phyloP scores from a whole-genome alignment of 2,113 vertebrate genomes.

The Suricata suricatta region DNA sequence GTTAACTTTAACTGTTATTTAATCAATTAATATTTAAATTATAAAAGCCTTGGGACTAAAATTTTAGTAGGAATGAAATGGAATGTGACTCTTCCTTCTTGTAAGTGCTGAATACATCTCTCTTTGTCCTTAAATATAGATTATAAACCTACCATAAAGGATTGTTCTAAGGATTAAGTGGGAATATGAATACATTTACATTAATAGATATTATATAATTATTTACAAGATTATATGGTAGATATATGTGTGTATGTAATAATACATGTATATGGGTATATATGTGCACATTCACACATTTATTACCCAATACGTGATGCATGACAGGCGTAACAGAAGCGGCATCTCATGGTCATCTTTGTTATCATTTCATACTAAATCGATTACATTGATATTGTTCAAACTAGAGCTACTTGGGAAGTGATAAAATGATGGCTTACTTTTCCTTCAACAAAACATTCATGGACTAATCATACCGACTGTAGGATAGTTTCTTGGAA shows the following conservation, averaged over 20 bases:
- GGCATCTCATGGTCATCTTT: not conserved
- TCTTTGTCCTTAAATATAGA: constrained; percentile 1
- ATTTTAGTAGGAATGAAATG: not conserved
- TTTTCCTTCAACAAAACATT: not conserved
- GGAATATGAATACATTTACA: not conserved
- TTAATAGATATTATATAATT: not conserved
- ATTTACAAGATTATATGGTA: not conserved
- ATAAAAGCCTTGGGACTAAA: not conserved
- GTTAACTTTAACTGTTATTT: not conserved
- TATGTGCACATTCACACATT: not conserved
- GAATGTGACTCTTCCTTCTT: not conserved
- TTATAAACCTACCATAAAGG: not conserved
- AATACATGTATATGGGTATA: not conserved
- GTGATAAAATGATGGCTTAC: not conserved
- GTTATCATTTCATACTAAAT: not conserved
- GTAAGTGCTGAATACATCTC: not conserved
- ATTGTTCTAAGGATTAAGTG: not conserved
- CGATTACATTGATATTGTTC: not conserved
- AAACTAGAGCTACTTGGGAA: not conserved
- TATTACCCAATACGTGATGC: not conserved
- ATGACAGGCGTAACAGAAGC: not conserved
- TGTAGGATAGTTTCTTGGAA: not conserved
- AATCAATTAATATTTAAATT: not conserved
- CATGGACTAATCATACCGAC: not conserved
- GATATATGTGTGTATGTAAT: not conserved